phyloP scores from a whole-genome alignment of 2,113 vertebrate genomes.

The Tenebrosternarchus preto region DNA sequence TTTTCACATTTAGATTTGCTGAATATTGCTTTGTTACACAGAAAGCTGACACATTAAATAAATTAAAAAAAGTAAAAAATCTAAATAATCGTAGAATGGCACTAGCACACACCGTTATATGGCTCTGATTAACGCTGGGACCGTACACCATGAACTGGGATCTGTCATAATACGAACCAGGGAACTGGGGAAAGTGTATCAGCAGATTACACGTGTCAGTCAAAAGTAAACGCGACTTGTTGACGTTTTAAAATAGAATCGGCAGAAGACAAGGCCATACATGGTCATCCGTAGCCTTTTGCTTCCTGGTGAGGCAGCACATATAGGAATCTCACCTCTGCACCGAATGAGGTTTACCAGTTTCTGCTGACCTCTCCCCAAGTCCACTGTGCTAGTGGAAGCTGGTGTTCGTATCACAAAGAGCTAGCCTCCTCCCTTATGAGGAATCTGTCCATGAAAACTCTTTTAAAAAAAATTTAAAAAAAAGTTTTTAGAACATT shows the following conservation, averaged over 20 bases:
- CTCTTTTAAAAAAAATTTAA: too few relatives aligned
- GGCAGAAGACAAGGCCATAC: constrained; percentile 50
- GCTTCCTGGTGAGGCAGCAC: constrained; percentile 40
- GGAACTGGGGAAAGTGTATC: not conserved
- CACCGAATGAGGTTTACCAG: not conserved
- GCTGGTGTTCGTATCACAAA: too few relatives aligned
- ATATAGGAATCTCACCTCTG: constrained; percentile 8
- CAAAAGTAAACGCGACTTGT: constrained; percentile 40
- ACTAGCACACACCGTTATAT: too few relatives aligned
- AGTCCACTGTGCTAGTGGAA: not conserved
- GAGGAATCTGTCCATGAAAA: too few relatives aligned
- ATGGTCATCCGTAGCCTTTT: constrained; percentile 45
- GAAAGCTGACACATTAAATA: too few relatives aligned
- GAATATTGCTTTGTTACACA: too few relatives aligned
- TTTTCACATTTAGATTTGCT: too few relatives aligned
- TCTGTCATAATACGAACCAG: not conserved
- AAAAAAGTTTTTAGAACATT: too few relatives aligned
- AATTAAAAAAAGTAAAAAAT: too few relatives aligned
- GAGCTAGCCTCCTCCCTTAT: too few relatives aligned
- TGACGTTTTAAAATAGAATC: constrained; percentile 63
- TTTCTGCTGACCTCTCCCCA: not conserved
- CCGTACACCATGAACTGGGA: not conserved
- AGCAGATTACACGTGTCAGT: not conserved
- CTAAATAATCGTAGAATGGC: too few relatives aligned
- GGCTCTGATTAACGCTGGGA: not conserved